Conservation (phyloP, 1,140 invertebrate species). For the Achroia grisella region DNA sequence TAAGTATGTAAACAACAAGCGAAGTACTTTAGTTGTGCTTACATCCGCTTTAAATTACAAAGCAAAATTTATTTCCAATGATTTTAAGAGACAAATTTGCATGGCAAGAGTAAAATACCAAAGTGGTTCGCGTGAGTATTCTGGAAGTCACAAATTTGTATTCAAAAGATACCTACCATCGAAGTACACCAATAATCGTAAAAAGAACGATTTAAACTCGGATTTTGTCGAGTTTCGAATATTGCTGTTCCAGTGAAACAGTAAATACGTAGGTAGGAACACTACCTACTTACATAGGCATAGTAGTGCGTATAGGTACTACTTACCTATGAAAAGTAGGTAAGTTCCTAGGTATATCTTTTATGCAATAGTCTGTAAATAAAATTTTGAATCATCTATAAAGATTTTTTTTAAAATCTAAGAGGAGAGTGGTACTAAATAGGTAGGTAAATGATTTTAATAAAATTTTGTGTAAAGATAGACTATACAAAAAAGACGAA, state of each 20-base stretch:
- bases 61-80: neutral
- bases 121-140: conserved; percentile 27
- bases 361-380: too few species aligned
- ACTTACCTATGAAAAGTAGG: too few species aligned
- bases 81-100: conserved; percentile 9
- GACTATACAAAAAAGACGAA: too few species aligned
- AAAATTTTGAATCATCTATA: too few species aligned
- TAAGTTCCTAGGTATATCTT: too few species aligned
- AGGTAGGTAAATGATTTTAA: too few species aligned
- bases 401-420: too few species aligned
- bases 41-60: neutral
- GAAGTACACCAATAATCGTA: conserved; percentile 53
- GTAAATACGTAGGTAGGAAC: conserved; percentile 12
- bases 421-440: too few species aligned
- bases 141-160: conserved; percentile 47
- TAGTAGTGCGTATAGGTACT: too few species aligned
- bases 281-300: too few species aligned
- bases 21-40: neutral
- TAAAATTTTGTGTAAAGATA: too few species aligned
- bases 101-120: conserved; percentile 2
- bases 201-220: conserved; percentile 56
- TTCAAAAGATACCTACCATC: conserved; percentile 55
- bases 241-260: conserved; percentile 21
- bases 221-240: conserved; percentile 46
- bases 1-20: too few species aligned